A percentile compares a stretch with the other conserved stretches of the same genome.
Evolutionary conservation across 1,140 invertebrate genomes (phyloP).

Genomic region (Ceratina calcarata): DNA sequence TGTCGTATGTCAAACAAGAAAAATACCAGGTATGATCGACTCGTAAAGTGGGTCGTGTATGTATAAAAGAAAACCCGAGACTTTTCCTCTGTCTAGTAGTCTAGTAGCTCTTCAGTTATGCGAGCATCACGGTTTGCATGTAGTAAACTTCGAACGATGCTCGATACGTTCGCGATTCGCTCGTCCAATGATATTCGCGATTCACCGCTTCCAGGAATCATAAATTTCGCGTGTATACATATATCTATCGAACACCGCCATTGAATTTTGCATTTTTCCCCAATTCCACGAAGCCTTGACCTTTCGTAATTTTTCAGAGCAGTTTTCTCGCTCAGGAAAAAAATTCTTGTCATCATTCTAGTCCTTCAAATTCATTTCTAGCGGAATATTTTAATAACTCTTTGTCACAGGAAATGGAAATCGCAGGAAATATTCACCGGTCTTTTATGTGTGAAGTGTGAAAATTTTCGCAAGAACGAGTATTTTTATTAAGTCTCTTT

Average conservation of each 20-base stretch:
- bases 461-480: too few species aligned
- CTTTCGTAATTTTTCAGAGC: neutral
- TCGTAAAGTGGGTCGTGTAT: constrained; percentile 43
- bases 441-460: too few species aligned
- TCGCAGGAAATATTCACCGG: too few species aligned
- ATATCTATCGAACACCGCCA: neutral
- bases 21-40: constrained; percentile 34
- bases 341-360: neutral
- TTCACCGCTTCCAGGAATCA: neutral
- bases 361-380: constrained; percentile 1
- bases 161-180: neutral
- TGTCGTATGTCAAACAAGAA: constrained; percentile 51
- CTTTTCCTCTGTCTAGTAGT: constrained; percentile 30
- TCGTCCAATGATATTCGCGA: neutral
- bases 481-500: too few species aligned
- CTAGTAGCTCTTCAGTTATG: neutral
- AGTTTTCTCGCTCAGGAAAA: neutral
- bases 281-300: neutral
- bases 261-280: neutral
- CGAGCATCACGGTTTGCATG: neutral
- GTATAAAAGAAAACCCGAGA: constrained; percentile 33
- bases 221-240: neutral
- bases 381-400: constrained; percentile 32
- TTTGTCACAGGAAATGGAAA: neutral
- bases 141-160: neutral